Evolutionary conservation across 2,888 invertebrate genomes (phyloP).

Genomic region (Drosophila cracens): DNA sequence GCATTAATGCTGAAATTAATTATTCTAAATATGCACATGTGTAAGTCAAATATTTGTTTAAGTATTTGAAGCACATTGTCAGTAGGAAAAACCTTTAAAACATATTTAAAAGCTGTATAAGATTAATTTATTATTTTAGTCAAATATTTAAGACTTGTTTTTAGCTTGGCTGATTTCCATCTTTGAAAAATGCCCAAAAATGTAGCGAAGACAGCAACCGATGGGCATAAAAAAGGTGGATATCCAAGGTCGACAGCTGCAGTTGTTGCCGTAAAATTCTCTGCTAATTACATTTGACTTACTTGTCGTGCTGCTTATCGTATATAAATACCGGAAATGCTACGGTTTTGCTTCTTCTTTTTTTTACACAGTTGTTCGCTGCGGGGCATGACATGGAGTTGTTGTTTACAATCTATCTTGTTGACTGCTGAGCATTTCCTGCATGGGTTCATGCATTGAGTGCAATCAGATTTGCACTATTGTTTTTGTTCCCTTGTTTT

Average conservation of each 20-base stretch:
- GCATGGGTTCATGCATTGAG: background rate
- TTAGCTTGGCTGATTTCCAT: no score
- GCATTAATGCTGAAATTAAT: background rate
- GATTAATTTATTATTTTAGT: background rate
- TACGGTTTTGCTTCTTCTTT: background rate
- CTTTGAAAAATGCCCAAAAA: background rate
- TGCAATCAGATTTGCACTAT: background rate
- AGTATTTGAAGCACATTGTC: background rate
- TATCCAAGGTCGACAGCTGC: constrained; percentile 7
- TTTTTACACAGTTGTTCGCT: background rate
- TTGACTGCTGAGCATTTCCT: background rate
- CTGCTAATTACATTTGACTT: background rate
- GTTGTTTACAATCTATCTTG: constrained; percentile 1
- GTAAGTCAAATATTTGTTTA: background rate
- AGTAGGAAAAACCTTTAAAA: background rate
- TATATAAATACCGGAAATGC: background rate
- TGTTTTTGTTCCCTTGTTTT: background rate
- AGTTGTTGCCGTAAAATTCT: constrained; percentile 8
- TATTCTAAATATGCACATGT: background rate
- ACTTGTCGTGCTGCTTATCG: constrained; percentile 25
- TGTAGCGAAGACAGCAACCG: background rate
- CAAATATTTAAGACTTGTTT: background rate
- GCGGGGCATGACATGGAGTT: constrained; percentile 12
- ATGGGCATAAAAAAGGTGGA: constrained; percentile 1
- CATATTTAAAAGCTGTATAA: background rate